phyloP scores from a whole-genome alignment of 2,113 vertebrate genomes.

The Rissa tridactyla region DNA sequence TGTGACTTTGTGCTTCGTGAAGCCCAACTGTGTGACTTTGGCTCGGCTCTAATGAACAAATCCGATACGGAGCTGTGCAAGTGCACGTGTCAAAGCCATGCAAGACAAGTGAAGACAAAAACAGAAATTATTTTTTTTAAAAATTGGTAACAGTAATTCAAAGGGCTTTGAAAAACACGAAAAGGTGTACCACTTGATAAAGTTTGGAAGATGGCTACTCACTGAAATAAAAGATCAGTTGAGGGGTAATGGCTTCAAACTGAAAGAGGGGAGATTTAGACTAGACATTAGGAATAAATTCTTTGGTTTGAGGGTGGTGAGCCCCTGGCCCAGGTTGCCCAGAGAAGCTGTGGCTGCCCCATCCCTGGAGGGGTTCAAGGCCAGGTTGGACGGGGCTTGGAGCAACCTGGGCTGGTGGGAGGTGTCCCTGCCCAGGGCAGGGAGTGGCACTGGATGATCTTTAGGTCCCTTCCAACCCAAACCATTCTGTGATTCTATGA shows the following conservation, averaged over 20 bases:
- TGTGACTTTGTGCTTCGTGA: neutral
- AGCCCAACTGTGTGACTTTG: neutral
- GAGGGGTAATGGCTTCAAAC: neutral
- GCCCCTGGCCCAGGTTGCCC: neutral
- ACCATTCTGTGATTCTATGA: neutral
- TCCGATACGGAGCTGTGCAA: neutral
- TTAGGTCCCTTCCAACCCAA: neutral
- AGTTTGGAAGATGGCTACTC: neutral
- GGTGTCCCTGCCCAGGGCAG: neutral
- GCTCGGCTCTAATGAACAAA: neutral
- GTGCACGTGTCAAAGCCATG: neutral
- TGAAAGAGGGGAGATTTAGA: neutral
- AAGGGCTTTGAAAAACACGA: neutral
- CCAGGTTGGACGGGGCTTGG: neutral
- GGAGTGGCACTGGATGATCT: neutral
- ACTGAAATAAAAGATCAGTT: neutral
- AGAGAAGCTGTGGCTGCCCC: neutral
- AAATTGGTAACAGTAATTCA: neutral
- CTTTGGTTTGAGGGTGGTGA: neutral
- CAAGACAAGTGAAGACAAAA: neutral
- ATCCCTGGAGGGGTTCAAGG: neutral
- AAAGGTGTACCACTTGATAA: neutral
- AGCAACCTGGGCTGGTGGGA: neutral
- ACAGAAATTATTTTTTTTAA: neutral
- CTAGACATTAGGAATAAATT: neutral